Base-by-base conservation (phyloP, 2,113 vertebrate genomes). In the Lepus timidus region DNA sequence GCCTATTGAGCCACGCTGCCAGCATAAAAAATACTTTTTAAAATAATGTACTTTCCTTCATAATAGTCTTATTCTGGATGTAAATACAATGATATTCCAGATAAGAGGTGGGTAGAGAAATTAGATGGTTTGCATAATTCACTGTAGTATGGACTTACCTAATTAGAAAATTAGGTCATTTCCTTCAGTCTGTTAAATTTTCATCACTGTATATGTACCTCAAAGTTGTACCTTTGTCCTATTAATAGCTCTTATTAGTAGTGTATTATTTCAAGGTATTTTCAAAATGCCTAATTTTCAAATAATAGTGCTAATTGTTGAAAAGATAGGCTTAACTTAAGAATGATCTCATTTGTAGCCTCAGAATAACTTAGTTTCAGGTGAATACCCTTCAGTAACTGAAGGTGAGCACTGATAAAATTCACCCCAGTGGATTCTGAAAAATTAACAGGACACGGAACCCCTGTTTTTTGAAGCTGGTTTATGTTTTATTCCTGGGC, bases 401-500 rank as follows among this genome's bases (percentile, higher is more conserved):
- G 64, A 93, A 91, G n/a, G 39, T 67, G 58, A 93, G 73, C 16
- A 29, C 31, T 64, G 4, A 71, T 91, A 88, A 88, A 94, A 88
- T 91, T 93, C 29, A 79, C 52, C 31, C 70, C 25, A 44, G 68
- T 25, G 33, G 65, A 96, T 83, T 86, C 29, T 84, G 65, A 83
- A 79, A 91, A 88, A 73, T 36, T 64, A 76, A 94, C 89, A 79
- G 33, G 82, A 52, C 6, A 78, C 6, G 0, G 0, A 88, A 29
- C 27, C 9, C 75, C 25, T 3, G 31, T 82, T 92, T 70, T 91
- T 70, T 29, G 29, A 91, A 88, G 64, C n/a, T 83, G n/a, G n/a
- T 88, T 78, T 93, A 25, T 64, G 51, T 68, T 88, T 88, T 94
- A 78, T 73, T 23, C 9, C n/a, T 81, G 58, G 58, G 36, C 31